Evolutionary conservation across 2,888 invertebrate species (phyloP), one percentile per base, ranked within the genome.

Genomic region (Xylocampa areola): DNA sequence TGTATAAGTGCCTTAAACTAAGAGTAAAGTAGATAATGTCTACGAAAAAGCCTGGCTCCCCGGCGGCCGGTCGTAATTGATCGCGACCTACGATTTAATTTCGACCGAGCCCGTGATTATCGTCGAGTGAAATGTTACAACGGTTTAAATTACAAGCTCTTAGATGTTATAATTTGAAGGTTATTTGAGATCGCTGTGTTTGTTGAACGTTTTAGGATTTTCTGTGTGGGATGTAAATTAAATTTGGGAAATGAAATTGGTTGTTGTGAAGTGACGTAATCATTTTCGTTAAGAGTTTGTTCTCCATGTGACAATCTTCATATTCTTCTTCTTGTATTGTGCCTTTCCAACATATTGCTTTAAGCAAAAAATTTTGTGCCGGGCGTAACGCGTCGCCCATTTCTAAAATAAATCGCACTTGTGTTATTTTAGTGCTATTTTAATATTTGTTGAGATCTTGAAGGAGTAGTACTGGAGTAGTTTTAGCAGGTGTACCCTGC

Each of bases 61-160:
- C 68, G 55, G 65, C 75, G 47, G 59, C 59, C 59, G 43, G 49
- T 27, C 58, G 76, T 79, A 83, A 85, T 83, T 83, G 82, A 84
- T 84, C 71, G 77, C 76, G 62, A 58, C 60, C 72, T 71, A 73
- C 76, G 79, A 79, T 84, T 82, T 84, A 80, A 85, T 82, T 82
- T 73, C 68, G 66, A 69, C 68, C 69, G 54, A 69, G 76, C 59
- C 66, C 39, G 57, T 65, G 76, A 81, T 81, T 79, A 79, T 76
- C 69, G 63, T 63, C 41, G 60, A 67, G 61, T 73, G 59, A 65
- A 58, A 67, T 40, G 63, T 69, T 54, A 50, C 65, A 66, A 53
- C 54, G 39, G 44, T 50, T 60, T 60, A 49, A 58, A 55, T 61
- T 61, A 55, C 50, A 47, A 52, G 54, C 49, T 21, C 37, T 68